These are phyloP conservation scores for Ptilonorhynchus violaceus DNA, from an alignment of 2,113 vertebrate genomes.

Conservation along the genomic window DNA sequence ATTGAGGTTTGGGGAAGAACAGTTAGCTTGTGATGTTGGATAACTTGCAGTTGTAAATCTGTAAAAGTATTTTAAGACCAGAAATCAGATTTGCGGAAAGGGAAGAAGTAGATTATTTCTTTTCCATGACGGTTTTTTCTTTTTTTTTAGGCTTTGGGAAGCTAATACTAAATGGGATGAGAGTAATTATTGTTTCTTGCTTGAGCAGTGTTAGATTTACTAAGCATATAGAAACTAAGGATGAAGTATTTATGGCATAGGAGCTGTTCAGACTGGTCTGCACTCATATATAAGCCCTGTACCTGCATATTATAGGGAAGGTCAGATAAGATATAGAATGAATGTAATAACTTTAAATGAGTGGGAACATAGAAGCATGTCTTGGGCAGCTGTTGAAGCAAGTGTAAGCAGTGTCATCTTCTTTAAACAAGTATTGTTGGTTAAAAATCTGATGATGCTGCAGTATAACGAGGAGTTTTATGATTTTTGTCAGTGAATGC, in stretches of 20 bases:
- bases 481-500: neutral
- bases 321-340: neutral
- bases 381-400: neutral
- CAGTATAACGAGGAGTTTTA: neutral
- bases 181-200: neutral
- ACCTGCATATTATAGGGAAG: neutral
- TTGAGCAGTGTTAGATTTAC: neutral
- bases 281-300: neutral
- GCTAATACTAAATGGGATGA: neutral
- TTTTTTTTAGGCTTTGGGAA: neutral
- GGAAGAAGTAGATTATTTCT: neutral
- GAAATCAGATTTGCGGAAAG: neutral
- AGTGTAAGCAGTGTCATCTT: neutral
- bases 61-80: neutral
- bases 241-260: neutral
- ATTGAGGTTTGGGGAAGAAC: neutral
- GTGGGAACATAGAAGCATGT: neutral
- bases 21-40: neutral
- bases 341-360: neutral
- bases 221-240: neutral
- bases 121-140: too few relatives aligned
- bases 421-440: neutral
- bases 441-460: neutral
- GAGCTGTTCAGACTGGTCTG: neutral
- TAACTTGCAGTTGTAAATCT: neutral